Conservation (phyloP, 2,113 vertebrate genomes). For the Tinamus guttatus region DNA sequence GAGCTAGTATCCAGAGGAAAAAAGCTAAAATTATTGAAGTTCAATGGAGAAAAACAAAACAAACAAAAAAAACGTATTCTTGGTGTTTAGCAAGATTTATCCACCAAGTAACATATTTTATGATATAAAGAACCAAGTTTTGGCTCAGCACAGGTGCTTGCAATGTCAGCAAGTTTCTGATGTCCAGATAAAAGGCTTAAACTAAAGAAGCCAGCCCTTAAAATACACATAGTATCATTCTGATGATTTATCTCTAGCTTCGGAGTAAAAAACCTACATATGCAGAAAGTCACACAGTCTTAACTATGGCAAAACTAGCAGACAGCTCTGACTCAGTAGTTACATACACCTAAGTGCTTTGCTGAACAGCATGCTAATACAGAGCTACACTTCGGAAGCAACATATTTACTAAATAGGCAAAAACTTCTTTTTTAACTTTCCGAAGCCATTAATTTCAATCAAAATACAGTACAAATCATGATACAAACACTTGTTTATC, state of each 20-base stretch:
- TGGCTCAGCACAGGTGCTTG: not conserved
- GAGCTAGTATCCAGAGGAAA: not conserved
- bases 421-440: not conserved
- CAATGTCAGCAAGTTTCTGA: not conserved
- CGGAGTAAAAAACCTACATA: not conserved
- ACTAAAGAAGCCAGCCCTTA: not conserved
- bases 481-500: not conserved
- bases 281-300: not conserved
- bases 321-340: not conserved
- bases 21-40: constrained; percentile 16
- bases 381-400: not conserved
- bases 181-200: not conserved
- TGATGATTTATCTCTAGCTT: not conserved
- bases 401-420: not conserved
- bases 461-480: not conserved
- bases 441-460: not conserved
- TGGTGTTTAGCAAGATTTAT: constrained; percentile 27
- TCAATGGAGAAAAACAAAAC: not conserved
- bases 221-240: not conserved
- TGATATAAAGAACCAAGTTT: not conserved
- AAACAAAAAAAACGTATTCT: not conserved
- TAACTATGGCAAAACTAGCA: not conserved
- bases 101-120: constrained; percentile 6
- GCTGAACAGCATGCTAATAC: not conserved
- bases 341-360: accelerated